These are phyloP conservation scores for Bicyclus anynana DNA, from an alignment of 1,140 invertebrate species.

Conservation along the genomic window DNA sequence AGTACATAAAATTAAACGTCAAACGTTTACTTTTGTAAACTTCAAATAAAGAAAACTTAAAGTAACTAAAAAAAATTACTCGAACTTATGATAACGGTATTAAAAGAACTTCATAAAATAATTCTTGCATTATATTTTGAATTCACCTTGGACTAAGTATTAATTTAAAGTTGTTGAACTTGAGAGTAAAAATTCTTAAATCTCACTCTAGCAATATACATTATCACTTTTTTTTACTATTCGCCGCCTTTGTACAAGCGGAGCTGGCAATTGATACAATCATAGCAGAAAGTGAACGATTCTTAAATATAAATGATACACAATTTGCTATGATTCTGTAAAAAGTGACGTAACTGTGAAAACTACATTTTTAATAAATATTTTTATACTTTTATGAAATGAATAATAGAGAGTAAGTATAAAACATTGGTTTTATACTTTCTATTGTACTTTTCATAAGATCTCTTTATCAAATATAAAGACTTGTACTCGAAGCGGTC, in stretches of 20 bases:
- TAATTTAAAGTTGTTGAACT: background rate
- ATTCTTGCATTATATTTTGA: background rate
- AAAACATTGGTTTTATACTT: no score
- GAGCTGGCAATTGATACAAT: slow-evolving; percentile 57
- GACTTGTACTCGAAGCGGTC: no score
- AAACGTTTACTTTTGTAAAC: no score
- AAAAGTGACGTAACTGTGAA: background rate
- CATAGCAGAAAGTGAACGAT: slow-evolving; percentile 64
- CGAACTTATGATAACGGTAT: background rate
- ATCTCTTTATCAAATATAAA: no score
- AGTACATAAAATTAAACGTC: no score
- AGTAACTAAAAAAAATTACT: no score
- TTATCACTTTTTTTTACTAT: slow-evolving; percentile 13
- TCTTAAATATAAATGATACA: slow-evolving; percentile 38
- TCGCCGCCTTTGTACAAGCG: slow-evolving; percentile 9
- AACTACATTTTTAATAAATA: background rate
- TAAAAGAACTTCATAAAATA: no score
- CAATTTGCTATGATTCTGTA: background rate
- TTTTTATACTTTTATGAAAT: no score
- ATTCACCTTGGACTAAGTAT: background rate
- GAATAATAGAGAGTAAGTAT: no score
- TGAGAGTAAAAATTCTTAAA: background rate
- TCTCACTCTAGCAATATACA: background rate
- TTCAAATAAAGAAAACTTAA: no score
- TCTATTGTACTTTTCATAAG: no score